phyloP scores from a whole-genome alignment of 2,888 invertebrate species.

The Zaprionus lineosus region DNA sequence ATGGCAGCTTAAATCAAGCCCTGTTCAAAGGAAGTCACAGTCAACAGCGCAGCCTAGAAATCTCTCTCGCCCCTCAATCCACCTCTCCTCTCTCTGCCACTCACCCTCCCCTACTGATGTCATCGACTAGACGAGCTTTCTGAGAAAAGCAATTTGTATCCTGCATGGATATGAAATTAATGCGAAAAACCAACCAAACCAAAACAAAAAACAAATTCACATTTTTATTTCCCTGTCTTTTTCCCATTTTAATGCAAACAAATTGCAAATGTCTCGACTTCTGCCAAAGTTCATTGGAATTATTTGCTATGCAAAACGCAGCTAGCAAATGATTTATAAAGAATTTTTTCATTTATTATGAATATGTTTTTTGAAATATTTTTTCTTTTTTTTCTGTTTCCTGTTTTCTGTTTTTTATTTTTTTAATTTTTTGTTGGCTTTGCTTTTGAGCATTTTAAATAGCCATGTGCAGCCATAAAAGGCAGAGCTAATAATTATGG shows the following conservation, averaged over 20 bases:
- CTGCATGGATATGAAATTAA: slow-evolving; percentile 28
- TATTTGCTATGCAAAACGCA: slow-evolving; percentile 43
- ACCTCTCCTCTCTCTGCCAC: too few relatives aligned
- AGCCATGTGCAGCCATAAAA: slow-evolving; percentile 54
- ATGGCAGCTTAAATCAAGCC: slow-evolving; percentile 18
- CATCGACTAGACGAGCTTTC: slow-evolving; percentile 20
- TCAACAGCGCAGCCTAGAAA: slow-evolving; percentile 28
- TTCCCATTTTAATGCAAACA: slow-evolving; percentile 56
- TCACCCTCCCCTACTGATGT: too few relatives aligned
- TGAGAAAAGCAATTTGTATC: slow-evolving; percentile 16
- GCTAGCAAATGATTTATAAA: slow-evolving; percentile 66
- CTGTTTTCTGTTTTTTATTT: too few relatives aligned
- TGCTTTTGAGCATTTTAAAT: slow-evolving; percentile 34
- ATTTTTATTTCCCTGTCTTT: background rate
- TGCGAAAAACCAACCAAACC: slow-evolving; percentile 14
- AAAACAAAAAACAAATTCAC: slow-evolving; percentile 18
- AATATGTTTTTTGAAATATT: slow-evolving; percentile 16
- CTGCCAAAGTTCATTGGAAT: slow-evolving; percentile 70
- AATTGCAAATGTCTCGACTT: slow-evolving; percentile 48
- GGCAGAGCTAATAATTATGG: slow-evolving; percentile 66
- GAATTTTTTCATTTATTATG: slow-evolving; percentile 48
- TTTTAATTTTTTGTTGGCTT: slow-evolving; percentile 14
- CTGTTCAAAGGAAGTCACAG: slow-evolving; percentile 22
- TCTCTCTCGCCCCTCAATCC: slow-evolving; percentile 12
- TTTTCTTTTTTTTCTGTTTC: slow-evolving; percentile 4